Conservation (phyloP, 2,113 vertebrate species). For the Solenodon paradoxus region DNA sequence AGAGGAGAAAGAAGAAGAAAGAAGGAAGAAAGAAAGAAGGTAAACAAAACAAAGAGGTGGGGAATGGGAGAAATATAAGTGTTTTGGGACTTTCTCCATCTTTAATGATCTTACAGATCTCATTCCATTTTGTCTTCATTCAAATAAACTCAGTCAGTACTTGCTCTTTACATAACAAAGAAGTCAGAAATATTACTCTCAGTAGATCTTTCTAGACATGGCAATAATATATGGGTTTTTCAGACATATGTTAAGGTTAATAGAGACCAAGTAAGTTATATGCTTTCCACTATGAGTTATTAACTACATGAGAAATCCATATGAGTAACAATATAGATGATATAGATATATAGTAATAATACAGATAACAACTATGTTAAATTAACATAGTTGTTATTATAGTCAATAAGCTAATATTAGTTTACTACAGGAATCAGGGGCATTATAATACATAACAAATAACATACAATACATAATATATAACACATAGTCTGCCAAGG, state of each 20-base stretch:
- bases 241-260: not conserved
- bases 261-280: not conserved
- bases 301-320: not conserved
- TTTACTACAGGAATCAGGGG: not conserved
- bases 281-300: not conserved
- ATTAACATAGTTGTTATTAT: no score
- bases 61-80: accelerated
- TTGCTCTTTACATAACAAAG: not conserved
- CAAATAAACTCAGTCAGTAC: not conserved
- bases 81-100: not conserved
- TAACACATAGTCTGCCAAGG: not conserved
- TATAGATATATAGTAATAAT: no score
- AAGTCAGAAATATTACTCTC: not conserved
- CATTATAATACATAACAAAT: no score
- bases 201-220: not conserved
- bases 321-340: not conserved
- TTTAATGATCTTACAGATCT: not conserved
- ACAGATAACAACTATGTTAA: no score
- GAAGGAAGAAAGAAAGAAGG: not conserved
- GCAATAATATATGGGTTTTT: not conserved
- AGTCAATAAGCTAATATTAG: no score
- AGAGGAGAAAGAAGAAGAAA: not conserved
- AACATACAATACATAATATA: no score
- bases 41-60: not conserved
- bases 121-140: not conserved